Conservation (phyloP, 1,140 invertebrate species). For the Drosophila erecta region DNA sequence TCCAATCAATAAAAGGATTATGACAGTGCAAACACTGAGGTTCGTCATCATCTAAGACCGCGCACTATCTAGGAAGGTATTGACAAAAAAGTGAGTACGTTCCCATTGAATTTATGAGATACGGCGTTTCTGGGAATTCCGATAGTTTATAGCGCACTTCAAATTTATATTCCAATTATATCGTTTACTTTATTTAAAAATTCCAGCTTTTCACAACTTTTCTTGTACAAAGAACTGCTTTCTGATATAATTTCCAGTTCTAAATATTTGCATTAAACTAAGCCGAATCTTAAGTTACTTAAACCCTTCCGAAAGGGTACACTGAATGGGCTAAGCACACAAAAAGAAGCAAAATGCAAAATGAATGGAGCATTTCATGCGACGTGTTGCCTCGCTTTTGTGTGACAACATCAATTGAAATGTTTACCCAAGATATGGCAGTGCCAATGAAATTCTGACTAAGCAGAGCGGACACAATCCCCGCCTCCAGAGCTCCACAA, state of each 20-base stretch:
- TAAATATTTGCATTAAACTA: neutral
- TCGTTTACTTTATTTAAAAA: neutral
- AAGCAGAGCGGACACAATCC: slow-evolving; percentile 40
- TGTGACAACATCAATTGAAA: slow-evolving; percentile 56
- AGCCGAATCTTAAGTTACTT: neutral
- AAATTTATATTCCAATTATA: no score
- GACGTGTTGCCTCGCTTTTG: slow-evolving; percentile 33
- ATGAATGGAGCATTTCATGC: slow-evolving; percentile 49
- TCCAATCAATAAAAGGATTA: slow-evolving; percentile 81
- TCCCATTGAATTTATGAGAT: neutral
- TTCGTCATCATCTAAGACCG: slow-evolving; percentile 26
- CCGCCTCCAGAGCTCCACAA: slow-evolving; percentile 28
- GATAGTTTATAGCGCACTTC: neutral
- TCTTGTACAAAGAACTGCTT: no score
- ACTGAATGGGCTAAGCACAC: neutral
- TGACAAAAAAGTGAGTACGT: slow-evolving; percentile 1
- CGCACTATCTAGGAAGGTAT: slow-evolving; percentile 7
- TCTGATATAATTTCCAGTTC: no score
- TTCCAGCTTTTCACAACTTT: no score
- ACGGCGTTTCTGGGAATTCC: neutral
- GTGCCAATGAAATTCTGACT: slow-evolving; percentile 48
- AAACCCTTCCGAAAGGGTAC: slow-evolving; percentile 13
- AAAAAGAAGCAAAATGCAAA: slow-evolving; percentile 35
- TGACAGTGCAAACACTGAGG: slow-evolving; percentile 61
- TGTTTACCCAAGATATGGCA: slow-evolving; percentile 75